These are phyloP conservation scores for Nesidiocoris tenuis DNA, from an alignment of 2,888 invertebrate species.

Conservation along the genomic window DNA sequence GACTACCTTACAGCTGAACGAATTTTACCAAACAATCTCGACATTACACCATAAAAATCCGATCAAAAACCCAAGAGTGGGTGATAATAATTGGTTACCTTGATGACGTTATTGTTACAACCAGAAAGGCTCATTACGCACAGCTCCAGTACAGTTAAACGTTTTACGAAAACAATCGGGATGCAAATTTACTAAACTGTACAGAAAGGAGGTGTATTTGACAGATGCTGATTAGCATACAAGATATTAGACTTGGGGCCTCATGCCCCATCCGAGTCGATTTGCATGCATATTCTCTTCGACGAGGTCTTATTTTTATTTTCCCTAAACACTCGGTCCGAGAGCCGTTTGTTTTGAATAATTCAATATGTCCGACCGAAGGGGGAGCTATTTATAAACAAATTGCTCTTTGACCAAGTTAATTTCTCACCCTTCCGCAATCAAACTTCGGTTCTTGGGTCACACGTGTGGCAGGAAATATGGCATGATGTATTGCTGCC, in stretches of 20 bases:
- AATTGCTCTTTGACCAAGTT: constrained; percentile 45
- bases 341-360: constrained; percentile 43
- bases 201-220: constrained; percentile 31
- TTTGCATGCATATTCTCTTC: constrained; percentile 42
- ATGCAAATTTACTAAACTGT: constrained; percentile 15
- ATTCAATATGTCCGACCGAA: constrained; percentile 41
- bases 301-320: constrained; percentile 17
- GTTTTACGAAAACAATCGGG: constrained; percentile 29
- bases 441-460: neutral
- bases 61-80: neutral
- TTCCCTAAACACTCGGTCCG: constrained; percentile 31
- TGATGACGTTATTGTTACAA: neutral
- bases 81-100: neutral
- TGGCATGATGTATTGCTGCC: constrained; percentile 23
- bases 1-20: too few relatives aligned
- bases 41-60: too few relatives aligned
- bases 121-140: constrained; percentile 15
- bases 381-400: constrained; percentile 42
- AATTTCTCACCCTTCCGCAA: constrained; percentile 35
- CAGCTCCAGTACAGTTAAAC: neutral
- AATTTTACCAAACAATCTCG: too few relatives aligned
- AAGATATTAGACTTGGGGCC: constrained; percentile 32
- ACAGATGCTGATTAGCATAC: constrained; percentile 41
- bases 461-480: constrained; percentile 38
- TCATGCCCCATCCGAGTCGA: constrained; percentile 24